Base-by-base conservation (phyloP, 1,140 invertebrate species). In the Triops longicaudatus region DNA sequence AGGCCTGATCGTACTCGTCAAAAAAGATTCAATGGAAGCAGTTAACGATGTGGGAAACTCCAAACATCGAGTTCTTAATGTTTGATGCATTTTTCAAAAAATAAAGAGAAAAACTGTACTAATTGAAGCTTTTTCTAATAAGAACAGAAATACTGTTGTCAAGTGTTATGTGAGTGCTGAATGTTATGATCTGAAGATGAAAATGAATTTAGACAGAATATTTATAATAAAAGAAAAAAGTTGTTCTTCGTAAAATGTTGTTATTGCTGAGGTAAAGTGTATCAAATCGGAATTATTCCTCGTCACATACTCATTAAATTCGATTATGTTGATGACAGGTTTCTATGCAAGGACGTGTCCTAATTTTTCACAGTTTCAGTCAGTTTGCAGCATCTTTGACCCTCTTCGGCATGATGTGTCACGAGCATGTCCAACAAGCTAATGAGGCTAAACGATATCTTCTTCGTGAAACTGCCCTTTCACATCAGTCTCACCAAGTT, bases 341-440 rank as follows among this genome's bases (percentile, higher is more conserved):
- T 6, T 22, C 11, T 63, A 63, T 63, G 50, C 50, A 63, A 63
- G 50, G 50, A 63, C 50, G 50, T 63, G 50, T 63, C 50, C 50
- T 63, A 63, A 63, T 63, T 63, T 63, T 63, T 22, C 50, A 63
- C 50, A 63, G 50, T 63, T 63, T 63, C 50, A 63, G 14, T n/a
- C 17, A 63, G 50, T 63, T 63, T 63, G 50, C 50, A 17, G 50
- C n/a, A 63, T 63, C 50, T 63, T 63, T 63, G 50, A 63, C 50
- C 50, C 50, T 63, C 50, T 63, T 63, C 50, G n/a, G 50, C 50
- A 63, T 63, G 50, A 63, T 63, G 50, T 63, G 50, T 63, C 50
- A 63, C 50, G 50, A 63, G 50, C 50, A 63, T 63, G 50, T 63
- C 50, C 50, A 63, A 63, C n/a, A 63, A 63, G 50, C 50, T 63